Percentiles rank a stretch among this genome's conserved stretches.
Evolutionary conservation across 2,113 vertebrate genomes (phyloP).

Genomic region (Loxodonta africana): DNA sequence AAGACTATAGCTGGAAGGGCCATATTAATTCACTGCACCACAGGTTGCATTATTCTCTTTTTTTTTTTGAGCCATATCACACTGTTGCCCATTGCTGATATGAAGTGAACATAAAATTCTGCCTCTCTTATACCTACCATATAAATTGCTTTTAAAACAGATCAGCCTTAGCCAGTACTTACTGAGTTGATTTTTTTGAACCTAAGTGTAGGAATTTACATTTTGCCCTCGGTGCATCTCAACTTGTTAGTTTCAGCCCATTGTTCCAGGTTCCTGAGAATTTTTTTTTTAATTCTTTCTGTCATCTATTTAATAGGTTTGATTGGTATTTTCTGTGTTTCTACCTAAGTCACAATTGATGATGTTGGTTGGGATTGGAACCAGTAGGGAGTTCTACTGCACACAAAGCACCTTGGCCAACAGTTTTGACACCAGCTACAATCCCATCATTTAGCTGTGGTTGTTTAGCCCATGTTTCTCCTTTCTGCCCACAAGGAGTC

Average conservation of each 20-base stretch:
- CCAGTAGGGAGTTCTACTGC: neutral
- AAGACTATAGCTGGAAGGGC: too few species aligned
- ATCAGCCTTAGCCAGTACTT: slow-evolving; percentile 47
- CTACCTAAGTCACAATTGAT: neutral
- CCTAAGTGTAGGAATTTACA: slow-evolving; percentile 27
- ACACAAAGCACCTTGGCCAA: neutral
- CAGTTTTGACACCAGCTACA: neutral
- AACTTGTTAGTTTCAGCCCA: slow-evolving; percentile 52
- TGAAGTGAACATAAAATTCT: neutral
- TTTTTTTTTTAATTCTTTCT: slow-evolving; percentile 6
- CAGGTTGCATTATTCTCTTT: neutral
- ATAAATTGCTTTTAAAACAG: slow-evolving; percentile 56
- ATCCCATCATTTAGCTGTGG: neutral
- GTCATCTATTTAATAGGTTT: slow-evolving; percentile 53
- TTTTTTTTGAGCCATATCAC: neutral
- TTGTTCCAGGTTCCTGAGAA: slow-evolving; percentile 30
- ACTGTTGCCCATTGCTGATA: neutral
- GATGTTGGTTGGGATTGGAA: neutral
- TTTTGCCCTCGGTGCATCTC: slow-evolving; percentile 57
- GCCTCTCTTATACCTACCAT: neutral
- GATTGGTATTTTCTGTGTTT: slow-evolving; percentile 11
- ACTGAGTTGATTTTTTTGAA: slow-evolving; percentile 6
- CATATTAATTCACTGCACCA: too few species aligned
- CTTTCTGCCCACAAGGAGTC: slow-evolving; percentile 13
- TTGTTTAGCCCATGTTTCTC: neutral